phyloP scores from a whole-genome alignment of 2,888 invertebrate species.

The Abscondita cerata region DNA sequence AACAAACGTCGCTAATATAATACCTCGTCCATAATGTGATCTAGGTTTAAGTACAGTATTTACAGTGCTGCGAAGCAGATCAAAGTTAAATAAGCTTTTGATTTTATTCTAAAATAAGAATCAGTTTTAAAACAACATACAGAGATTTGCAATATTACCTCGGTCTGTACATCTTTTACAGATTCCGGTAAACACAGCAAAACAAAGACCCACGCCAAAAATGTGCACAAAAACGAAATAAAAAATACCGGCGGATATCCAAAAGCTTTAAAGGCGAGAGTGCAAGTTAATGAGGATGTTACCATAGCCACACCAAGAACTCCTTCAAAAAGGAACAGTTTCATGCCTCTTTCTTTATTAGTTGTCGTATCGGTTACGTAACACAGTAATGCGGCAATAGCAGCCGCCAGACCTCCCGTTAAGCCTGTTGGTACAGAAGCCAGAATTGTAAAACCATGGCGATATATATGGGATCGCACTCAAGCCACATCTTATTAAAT shows the following conservation, averaged over 20 bases:
- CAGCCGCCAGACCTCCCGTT: conserved; percentile 67
- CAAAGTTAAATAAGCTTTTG: conserved; percentile 30
- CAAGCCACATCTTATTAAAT: conserved; percentile 3
- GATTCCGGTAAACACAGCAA: conserved; percentile 64
- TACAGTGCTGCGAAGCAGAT: conserved; percentile 61
- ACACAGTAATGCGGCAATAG: conserved; percentile 63
- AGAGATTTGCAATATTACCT: conserved; percentile 8
- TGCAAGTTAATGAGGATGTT: conserved; percentile 67
- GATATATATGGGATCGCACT: conserved; percentile 41
- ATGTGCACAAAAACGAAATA: conserved; percentile 57
- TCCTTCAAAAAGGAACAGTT: conserved; percentile 70
- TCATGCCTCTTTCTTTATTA: conserved; percentile 67
- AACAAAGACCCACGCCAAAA: conserved; percentile 61
- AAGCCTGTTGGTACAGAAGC: conserved; percentile 65
- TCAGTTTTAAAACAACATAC: background rate
- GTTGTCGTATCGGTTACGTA: conserved; percentile 71
- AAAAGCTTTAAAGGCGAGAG: conserved; percentile 64
- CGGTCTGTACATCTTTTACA: conserved; percentile 41
- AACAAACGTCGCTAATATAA: conserved; percentile 59
- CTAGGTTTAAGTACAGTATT: conserved; percentile 65
- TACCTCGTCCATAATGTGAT: conserved; percentile 62
- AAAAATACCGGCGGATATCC: conserved; percentile 64
- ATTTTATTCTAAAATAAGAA: conserved; percentile 19
- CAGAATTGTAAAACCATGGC: conserved; percentile 60
- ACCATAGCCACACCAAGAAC: conserved; percentile 67